phyloP scores from a whole-genome alignment of 2,888 invertebrate genomes.

The Teleogryllus oceanicus region DNA sequence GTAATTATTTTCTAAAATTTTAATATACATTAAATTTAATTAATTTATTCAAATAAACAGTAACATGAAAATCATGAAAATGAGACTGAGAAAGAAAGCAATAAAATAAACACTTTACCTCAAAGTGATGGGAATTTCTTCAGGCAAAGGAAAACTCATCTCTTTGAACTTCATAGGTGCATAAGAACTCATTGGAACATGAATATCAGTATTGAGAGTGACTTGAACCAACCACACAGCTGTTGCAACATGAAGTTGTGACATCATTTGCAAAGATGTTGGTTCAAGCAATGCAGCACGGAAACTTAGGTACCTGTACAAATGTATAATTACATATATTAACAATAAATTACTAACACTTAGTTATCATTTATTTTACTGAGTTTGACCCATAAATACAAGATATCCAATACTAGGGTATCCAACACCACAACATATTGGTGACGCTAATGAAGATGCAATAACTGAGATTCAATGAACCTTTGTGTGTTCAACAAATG shows the following conservation, averaged over 20 bases:
- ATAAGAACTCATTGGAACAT: slow-evolving; percentile 50
- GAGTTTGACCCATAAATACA: too few relatives aligned
- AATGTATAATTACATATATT: slow-evolving; percentile 22
- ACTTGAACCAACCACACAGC: slow-evolving; percentile 83
- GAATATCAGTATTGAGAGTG: slow-evolving; percentile 54
- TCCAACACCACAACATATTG: too few relatives aligned
- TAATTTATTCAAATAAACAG: too few relatives aligned
- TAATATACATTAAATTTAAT: too few relatives aligned
- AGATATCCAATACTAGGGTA: too few relatives aligned
- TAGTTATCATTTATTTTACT: too few relatives aligned
- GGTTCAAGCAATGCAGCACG: slow-evolving; percentile 75
- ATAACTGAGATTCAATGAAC: too few relatives aligned
- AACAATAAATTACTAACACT: not conserved
- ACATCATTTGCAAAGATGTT: slow-evolving; percentile 63
- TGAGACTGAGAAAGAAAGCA: slow-evolving; percentile 23
- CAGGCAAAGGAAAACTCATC: slow-evolving; percentile 62
- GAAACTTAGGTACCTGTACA: slow-evolving; percentile 62
- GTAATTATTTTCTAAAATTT: too few relatives aligned
- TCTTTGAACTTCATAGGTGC: slow-evolving; percentile 58
- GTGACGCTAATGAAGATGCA: too few relatives aligned
- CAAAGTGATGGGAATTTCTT: slow-evolving; percentile 63
- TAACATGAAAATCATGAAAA: not conserved
- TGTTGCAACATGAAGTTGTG: slow-evolving; percentile 76
- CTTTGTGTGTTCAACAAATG: too few relatives aligned
- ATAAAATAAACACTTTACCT: slow-evolving; percentile 50